Base-by-base conservation (phyloP, 2,888 invertebrate species). In the Hermaeophaga mercurialis region DNA sequence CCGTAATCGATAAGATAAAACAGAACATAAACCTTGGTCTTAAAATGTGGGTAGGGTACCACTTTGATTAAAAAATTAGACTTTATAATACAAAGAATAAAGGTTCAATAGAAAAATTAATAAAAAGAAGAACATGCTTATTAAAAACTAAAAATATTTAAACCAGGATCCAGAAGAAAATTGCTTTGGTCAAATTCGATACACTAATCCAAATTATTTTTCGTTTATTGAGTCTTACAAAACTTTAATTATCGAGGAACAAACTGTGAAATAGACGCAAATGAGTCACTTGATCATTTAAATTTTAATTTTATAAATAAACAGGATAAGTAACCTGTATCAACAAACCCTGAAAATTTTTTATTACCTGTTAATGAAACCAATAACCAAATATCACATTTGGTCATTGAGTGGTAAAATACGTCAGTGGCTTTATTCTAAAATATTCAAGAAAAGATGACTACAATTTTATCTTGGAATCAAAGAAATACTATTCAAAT, bases 121-220 rank as follows among this genome's bases (percentile, higher is more conserved):
- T 14, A 50, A 1, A 55, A 44, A 14, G 18, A 11, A 24, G 61
- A n/a, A n/a, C n/a, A n/a, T n/a, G n/a, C n/a, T 15, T 61, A 61
- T 50, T 18, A 63, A 4, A 45, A 12, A 18, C 36, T 52, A n/a
- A 18, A 54, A 63, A 34, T 52, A 39, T 52, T 48, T 62, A 0
- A 65, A 64, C 41, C 63, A 63, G 46, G 65, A 67, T 47, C 61
- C 63, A 1, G 12, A 65, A n/a, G n/a, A 64, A 57, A 64, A 61
- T 41, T 66, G 60, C 47, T 66, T 66, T 54, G 62, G 58, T 7
- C 33, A 49, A 17, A 50, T 65, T 24, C 44, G 66, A 31, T 54
- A 62, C 45, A 58, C 49, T 5, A 62, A 62, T 38, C 63, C 63
- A 3, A 57, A n/a, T n/a, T n/a, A n/a, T n/a, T n/a, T n/a, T n/a